Evolutionary conservation across 2,888 invertebrate species (phyloP).

Genomic region (Aphidius colemani): DNA sequence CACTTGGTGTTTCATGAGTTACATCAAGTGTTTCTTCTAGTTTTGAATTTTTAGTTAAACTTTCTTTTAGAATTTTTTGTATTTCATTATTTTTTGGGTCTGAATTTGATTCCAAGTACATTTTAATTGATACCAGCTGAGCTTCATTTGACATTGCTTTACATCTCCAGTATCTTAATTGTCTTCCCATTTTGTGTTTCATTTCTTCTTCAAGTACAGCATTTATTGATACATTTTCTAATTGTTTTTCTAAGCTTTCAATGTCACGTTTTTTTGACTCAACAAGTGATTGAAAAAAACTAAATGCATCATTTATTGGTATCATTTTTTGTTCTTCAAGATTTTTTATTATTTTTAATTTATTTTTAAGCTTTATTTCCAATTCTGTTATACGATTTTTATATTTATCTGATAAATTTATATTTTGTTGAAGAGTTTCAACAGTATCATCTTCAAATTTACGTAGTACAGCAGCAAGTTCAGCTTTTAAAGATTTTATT

Average conservation of each 20-base stretch:
- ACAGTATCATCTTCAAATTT: constrained; percentile 43
- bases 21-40: constrained; percentile 25
- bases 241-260: constrained; percentile 41
- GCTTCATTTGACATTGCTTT: constrained; percentile 43
- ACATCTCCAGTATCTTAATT: constrained; percentile 41
- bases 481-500: constrained; percentile 40
- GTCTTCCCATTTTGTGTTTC: constrained; percentile 35
- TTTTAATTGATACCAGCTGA: constrained; percentile 35
- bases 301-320: constrained; percentile 30
- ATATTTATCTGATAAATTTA: constrained; percentile 41
- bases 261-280: constrained; percentile 42
- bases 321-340: constrained; percentile 21
- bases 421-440: constrained; percentile 38
- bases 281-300: constrained; percentile 45
- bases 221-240: constrained; percentile 44
- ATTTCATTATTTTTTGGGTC: constrained; percentile 28
- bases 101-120: constrained; percentile 32
- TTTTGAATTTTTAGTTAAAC: constrained; percentile 23
- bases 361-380: constrained; percentile 42
- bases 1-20: constrained; percentile 19
- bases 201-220: constrained; percentile 43
- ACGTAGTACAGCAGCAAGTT: constrained; percentile 38
- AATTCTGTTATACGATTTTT: constrained; percentile 44
- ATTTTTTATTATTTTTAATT: constrained; percentile 35
- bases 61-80: constrained; percentile 25